Conservation (phyloP, 2,888 invertebrate species). For the Clistopyga incitator region DNA sequence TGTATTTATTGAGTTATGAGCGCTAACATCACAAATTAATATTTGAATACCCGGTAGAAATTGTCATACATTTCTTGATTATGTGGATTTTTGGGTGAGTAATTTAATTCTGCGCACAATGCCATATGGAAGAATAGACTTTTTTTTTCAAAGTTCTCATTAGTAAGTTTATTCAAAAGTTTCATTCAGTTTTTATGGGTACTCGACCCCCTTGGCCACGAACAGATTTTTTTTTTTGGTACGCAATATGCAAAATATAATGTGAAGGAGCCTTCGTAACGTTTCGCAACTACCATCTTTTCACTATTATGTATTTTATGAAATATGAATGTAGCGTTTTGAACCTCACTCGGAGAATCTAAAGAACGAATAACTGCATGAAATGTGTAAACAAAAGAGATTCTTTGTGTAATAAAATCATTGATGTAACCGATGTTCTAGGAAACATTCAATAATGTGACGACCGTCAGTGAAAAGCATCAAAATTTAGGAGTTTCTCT, state of each 20-base stretch:
- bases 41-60: not conserved
- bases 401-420: not conserved
- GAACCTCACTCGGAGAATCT: not conserved
- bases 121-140: not conserved
- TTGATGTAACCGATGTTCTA: too few species aligned
- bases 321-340: slow-evolving; percentile 2
- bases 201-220: slow-evolving; percentile 1
- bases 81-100: not conserved
- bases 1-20: not conserved
- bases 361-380: not conserved
- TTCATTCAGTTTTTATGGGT: not conserved
- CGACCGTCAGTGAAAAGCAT: too few species aligned
- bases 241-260: not conserved
- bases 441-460: too few species aligned
- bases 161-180: not conserved
- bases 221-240: not conserved
- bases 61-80: not conserved
- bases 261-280: not conserved
- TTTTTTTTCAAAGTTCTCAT: slow-evolving; percentile 12
- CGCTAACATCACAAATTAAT: not conserved
- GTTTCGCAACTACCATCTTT: not conserved
- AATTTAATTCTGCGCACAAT: not conserved
- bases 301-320: not conserved
- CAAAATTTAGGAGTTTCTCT: too few species aligned
- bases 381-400: not conserved